Conservation (phyloP, 2,113 vertebrate species). For the Planiliza haematocheilus region DNA sequence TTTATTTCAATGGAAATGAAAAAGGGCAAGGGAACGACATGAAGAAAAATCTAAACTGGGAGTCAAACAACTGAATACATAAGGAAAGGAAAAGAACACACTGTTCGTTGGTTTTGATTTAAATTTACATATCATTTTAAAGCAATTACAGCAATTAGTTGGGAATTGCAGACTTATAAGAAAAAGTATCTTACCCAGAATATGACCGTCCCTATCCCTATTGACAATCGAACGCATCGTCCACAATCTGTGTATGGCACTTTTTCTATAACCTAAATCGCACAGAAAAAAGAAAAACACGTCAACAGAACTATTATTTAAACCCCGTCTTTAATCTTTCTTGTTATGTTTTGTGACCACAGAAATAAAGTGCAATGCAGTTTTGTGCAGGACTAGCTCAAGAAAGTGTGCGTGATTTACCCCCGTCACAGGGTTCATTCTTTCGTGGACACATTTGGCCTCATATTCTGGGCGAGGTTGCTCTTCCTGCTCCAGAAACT, state of each 20-base stretch:
- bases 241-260: conserved; percentile 90
- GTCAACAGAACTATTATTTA: not conserved
- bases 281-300: conserved; percentile 7
- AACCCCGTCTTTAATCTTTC: too few species aligned
- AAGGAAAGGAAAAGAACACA: too few species aligned
- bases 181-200: conserved; percentile 89
- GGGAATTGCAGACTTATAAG: not conserved
- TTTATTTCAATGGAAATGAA: too few species aligned
- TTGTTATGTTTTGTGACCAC: not conserved
- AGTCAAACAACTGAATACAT: too few species aligned
- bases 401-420: conserved; percentile 42
- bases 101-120: too few species aligned
- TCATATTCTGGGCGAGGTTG: conserved; percentile 91
- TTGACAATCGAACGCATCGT: conserved; percentile 88
- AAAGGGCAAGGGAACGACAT: too few species aligned
- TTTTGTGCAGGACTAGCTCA: not conserved
- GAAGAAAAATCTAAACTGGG: too few species aligned
- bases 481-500: conserved; percentile 92
- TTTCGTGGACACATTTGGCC: conserved; percentile 86
- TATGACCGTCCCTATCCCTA: conserved; percentile 91
- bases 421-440: conserved; percentile 83
- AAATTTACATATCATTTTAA: too few species aligned
- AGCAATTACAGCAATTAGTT: not conserved
- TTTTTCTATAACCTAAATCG: conserved; percentile 87
- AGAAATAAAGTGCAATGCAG: not conserved